Percentiles rank a stretch among this genome's conserved stretches.
Conservation (phyloP, 2,113 vertebrate genomes). For the Corythoichthys intestinalis region DNA sequence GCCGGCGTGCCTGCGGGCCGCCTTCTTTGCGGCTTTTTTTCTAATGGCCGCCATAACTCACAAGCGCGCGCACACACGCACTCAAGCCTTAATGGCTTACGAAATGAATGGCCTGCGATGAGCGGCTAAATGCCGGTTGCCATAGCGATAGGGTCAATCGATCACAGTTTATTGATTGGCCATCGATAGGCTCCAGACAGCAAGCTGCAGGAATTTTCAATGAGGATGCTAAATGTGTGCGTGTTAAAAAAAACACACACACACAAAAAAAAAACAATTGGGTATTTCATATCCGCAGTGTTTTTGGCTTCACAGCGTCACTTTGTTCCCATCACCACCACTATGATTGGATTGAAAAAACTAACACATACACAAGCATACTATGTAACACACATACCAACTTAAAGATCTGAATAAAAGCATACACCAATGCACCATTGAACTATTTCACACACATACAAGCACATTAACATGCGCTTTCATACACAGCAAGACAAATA, state of each 20-base stretch:
- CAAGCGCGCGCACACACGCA: constrained; percentile 33
- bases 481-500: too few species aligned
- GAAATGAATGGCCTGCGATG: constrained; percentile 67
- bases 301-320: not conserved
- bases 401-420: too few species aligned
- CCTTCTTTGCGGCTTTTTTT: constrained; percentile 15
- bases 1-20: not conserved
- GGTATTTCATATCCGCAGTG: not conserved
- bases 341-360: too few species aligned
- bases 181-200: constrained; percentile 65
- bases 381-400: too few species aligned
- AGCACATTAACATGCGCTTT: too few species aligned
- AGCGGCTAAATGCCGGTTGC: constrained; percentile 67
- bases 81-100: constrained; percentile 57
- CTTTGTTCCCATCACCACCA: too few species aligned
- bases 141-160: constrained; percentile 64
- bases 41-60: constrained; percentile 68
- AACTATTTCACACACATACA: too few species aligned
- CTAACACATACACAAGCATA: too few species aligned
- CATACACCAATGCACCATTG: too few species aligned
- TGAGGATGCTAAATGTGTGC: constrained; percentile 2
- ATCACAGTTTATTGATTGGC: constrained; percentile 60
- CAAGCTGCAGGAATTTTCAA: constrained; percentile 42
- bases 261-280: not conserved
- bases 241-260: not conserved